Evolutionary conservation across 2,113 vertebrate species (phyloP), one percentile per base, ranked within the genome.

Genomic region (Cryptotis parvus): DNA sequence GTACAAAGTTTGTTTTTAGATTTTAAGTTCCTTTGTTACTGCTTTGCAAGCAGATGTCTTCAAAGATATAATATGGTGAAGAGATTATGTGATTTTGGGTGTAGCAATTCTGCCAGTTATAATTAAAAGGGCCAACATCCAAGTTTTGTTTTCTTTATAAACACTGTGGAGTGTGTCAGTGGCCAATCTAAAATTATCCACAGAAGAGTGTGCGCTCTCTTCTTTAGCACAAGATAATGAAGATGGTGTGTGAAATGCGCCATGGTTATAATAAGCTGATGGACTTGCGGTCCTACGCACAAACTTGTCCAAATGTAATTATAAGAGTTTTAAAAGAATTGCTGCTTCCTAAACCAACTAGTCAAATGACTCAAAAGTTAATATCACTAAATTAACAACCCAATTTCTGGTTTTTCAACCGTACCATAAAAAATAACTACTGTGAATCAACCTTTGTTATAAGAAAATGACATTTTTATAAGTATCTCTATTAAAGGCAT

Each of bases 291-390:
- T 98, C 97, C 97, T 97, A 94, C 94, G 96, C 95, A 91, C 97
- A 97, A 96, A 97, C 96, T 95, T 95, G 93, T 97, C 97, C 77
- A 97, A 96, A 78, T 96, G 94, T 93, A 96, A 97, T 96, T 97
- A 96, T 92, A 92, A 85, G 96, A 95, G 93, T 95, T 94, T 90
- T 88, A 84, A 93, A 86, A 96, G 93, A 92, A 95, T 96, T 92
- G 95, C 94, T 96, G 94, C 93, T 97, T 95, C 94, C 90, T 95
- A 93, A 94, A 89, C 92, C 84, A 90, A 95, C 93, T 90, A 92
- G 93, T 95, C 94, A 93, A 95, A 98, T 98, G 98, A 98, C 98
- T 98, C 98, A 97, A 98, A 98, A 98, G 98, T 97, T 98, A 97
- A 98, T 97, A 95, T 97, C 97, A 95, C 93, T 96, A 97, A 98